A percentile compares a stretch with the other conserved stretches of the same genome.
phyloP scores from a whole-genome alignment of 1,140 invertebrate genomes.

The Forficula auricularia region DNA sequence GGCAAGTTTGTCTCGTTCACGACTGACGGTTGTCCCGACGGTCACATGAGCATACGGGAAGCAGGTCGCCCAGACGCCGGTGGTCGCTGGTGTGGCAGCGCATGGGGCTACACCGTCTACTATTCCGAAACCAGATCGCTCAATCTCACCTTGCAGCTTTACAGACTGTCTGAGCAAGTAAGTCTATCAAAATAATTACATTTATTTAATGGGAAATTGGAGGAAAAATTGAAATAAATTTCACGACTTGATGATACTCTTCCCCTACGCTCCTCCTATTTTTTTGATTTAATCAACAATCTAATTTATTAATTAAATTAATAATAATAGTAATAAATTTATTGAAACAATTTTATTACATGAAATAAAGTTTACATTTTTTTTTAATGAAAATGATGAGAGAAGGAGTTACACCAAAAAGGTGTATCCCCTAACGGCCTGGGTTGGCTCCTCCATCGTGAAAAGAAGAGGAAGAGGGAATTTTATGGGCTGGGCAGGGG shows the following conservation, averaged over 20 bases:
- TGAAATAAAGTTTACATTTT: too few species aligned
- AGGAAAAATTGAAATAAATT: background rate
- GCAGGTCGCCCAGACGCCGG: conserved; percentile 45
- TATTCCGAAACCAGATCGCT: conserved; percentile 64
- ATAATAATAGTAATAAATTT: too few species aligned
- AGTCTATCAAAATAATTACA: conserved; percentile 11
- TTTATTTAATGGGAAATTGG: conserved; percentile 5
- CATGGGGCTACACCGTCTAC: conserved; percentile 69
- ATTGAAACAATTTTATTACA: too few species aligned
- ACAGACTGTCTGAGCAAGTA: conserved; percentile 54
- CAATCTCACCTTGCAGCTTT: conserved; percentile 51
- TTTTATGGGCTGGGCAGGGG: too few species aligned
- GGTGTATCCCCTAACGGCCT: too few species aligned
- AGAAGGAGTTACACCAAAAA: too few species aligned
- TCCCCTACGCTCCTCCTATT: background rate
- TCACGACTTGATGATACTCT: background rate
- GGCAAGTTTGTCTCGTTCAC: conserved; percentile 55
- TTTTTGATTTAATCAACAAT: too few species aligned
- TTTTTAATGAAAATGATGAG: too few species aligned
- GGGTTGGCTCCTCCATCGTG: too few species aligned
- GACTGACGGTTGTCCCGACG: conserved; percentile 60
- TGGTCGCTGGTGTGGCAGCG: conserved; percentile 70
- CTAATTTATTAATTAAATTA: too few species aligned
- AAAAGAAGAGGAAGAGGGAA: too few species aligned
- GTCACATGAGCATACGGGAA: conserved; percentile 61